Conservation (phyloP, 2,113 vertebrate genomes). For the Cavia porcellus region DNA sequence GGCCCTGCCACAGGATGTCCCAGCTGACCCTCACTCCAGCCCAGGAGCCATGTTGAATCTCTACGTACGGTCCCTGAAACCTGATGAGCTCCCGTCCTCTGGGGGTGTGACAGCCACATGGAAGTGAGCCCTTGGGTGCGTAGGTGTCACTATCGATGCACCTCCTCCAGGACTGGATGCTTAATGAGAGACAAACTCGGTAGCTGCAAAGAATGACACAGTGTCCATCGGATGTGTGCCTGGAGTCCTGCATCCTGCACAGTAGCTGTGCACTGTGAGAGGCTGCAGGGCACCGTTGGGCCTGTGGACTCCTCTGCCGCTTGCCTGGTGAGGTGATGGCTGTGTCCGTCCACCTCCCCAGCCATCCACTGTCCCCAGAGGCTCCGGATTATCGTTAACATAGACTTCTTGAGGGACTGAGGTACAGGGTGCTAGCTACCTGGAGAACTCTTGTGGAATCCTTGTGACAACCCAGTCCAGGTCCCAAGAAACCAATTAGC, state of each 20-base stretch:
- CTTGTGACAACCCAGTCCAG: not conserved
- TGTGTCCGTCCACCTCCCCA: not conserved
- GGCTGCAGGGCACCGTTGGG: too few relatives aligned
- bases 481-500: not conserved
- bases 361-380: not conserved
- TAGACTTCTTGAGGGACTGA: not conserved
- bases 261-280: rapidly evolving
- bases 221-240: not conserved
- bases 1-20: rapidly evolving
- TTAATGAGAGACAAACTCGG: not conserved
- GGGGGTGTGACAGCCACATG: not conserved
- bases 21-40: not conserved
- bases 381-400: not conserved
- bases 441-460: not conserved
- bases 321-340: not conserved
- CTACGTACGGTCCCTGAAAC: not conserved
- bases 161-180: not conserved
- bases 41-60: rapidly evolving
- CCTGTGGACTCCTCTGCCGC: not conserved
- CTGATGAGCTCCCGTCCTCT: not conserved
- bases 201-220: not conserved
- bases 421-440: not conserved
- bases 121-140: not conserved
- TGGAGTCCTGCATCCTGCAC: not conserved
- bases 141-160: not conserved